Evolutionary conservation across 2,888 invertebrate species (phyloP).

Genomic region (Caenorhabditis sinica): DNA sequence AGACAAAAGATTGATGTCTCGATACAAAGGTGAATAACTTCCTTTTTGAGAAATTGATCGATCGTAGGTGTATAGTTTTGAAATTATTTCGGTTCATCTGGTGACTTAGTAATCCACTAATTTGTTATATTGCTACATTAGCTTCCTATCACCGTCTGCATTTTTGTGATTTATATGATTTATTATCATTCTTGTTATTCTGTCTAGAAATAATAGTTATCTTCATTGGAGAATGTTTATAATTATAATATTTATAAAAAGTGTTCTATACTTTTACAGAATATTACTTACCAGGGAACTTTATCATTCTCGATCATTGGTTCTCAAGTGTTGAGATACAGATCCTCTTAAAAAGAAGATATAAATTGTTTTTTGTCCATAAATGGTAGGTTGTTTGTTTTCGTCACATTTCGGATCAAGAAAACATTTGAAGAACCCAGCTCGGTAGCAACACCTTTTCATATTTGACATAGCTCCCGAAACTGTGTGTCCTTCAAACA

Average conservation of each 20-base stretch:
- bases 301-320: neutral
- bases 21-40: constrained; percentile 10
- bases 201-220: too few species aligned
- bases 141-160: too few species aligned
- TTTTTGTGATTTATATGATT: too few species aligned
- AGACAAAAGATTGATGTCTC: constrained; percentile 23
- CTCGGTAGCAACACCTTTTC: constrained; percentile 24
- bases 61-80: too few species aligned
- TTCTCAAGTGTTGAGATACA: neutral
- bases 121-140: too few species aligned
- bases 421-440: constrained; percentile 21
- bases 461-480: constrained; percentile 31
- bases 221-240: too few species aligned
- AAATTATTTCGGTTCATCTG: too few species aligned
- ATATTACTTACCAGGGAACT: too few species aligned
- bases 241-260: too few species aligned
- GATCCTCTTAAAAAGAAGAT: neutral
- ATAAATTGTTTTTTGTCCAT: neutral
- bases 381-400: constrained; percentile 8
- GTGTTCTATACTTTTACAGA: too few species aligned
- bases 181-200: too few species aligned
- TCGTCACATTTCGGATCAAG: constrained; percentile 13
- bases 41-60: neutral
- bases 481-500: constrained; percentile 22
- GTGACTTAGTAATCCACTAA: too few species aligned